Evolutionary conservation across 2,797 vertebrate genomes (phyloP).

Genomic region (Caiman crocodilus): DNA sequence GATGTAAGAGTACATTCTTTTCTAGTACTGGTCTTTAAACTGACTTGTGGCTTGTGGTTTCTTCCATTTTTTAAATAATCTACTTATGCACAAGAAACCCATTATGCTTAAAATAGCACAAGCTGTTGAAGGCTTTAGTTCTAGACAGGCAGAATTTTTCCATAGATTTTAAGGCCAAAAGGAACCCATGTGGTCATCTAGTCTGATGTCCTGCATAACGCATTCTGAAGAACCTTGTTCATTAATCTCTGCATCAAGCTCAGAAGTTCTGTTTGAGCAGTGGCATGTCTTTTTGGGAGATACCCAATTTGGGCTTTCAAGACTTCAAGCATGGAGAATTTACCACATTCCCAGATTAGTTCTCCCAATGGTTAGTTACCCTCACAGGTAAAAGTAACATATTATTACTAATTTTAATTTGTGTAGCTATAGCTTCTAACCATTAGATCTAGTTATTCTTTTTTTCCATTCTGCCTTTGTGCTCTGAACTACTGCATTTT

Average conservation of each 20-base stretch:
- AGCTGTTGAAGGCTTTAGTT: background rate
- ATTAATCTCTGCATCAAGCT: background rate
- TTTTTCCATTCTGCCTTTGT: too few species aligned
- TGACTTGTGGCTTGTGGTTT: background rate
- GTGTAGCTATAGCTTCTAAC: slow-evolving; percentile 7
- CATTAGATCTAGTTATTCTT: background rate
- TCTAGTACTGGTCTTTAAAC: background rate
- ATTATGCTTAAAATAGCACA: background rate
- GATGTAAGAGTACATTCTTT: background rate
- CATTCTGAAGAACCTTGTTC: background rate
- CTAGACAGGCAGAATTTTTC: background rate
- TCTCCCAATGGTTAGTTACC: slow-evolving; percentile 20
- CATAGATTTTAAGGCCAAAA: background rate
- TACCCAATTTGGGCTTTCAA: slow-evolving; percentile 8
- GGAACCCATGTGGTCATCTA: background rate
- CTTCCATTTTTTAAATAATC: background rate
- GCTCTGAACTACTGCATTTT: too few species aligned
- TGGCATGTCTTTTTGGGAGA: background rate
- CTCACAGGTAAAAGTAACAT: background rate
- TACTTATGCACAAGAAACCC: background rate
- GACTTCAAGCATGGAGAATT: slow-evolving; percentile 23
- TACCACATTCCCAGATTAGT: background rate
- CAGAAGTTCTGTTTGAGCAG: background rate
- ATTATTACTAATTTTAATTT: background rate
- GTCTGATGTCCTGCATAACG: background rate